Evolutionary conservation across 2,888 invertebrate genomes (phyloP).

Genomic region (Hermodice carunculata): DNA sequence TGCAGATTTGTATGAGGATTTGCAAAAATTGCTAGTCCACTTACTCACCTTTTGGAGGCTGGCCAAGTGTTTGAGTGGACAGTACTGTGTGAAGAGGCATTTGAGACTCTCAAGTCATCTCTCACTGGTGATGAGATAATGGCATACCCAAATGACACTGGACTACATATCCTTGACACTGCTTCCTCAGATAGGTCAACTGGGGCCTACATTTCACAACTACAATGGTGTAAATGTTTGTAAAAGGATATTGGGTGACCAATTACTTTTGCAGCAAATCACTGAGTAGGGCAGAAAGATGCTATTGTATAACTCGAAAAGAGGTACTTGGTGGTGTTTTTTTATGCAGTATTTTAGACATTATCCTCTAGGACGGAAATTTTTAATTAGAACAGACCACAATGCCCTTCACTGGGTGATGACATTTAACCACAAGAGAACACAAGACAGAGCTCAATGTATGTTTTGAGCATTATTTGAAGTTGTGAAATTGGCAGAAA

Average conservation of each 20-base stretch:
- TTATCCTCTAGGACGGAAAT: slow-evolving; percentile 39
- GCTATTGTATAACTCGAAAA: slow-evolving; percentile 32
- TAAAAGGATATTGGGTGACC: slow-evolving; percentile 22
- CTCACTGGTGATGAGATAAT: slow-evolving; percentile 26
- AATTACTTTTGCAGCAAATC: slow-evolving; percentile 34
- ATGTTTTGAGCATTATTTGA: no score
- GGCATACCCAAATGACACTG: slow-evolving; percentile 25
- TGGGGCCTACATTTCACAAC: slow-evolving; percentile 33
- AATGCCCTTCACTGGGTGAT: slow-evolving; percentile 37
- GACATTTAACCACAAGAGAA: no score
- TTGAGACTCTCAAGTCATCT: slow-evolving; percentile 23
- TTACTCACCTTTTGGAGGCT: slow-evolving; percentile 24
- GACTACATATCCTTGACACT: slow-evolving; percentile 30
- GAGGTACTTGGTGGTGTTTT: slow-evolving; percentile 30
- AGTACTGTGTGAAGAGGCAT: slow-evolving; percentile 29
- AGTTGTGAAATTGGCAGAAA: no score
- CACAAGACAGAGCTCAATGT: no score
- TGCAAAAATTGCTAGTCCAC: slow-evolving; percentile 17
- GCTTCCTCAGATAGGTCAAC: slow-evolving; percentile 26
- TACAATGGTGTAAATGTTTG: no score
- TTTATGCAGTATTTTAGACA: slow-evolving; percentile 42
- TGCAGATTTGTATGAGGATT: slow-evolving; percentile 30
- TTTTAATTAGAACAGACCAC: slow-evolving; percentile 45
- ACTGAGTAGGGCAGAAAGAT: slow-evolving; percentile 23
- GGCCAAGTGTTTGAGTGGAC: slow-evolving; percentile 30